These are phyloP conservation scores for Saccostrea glomerata DNA, from an alignment of 1,140 invertebrate genomes.

Conservation along the genomic window DNA sequence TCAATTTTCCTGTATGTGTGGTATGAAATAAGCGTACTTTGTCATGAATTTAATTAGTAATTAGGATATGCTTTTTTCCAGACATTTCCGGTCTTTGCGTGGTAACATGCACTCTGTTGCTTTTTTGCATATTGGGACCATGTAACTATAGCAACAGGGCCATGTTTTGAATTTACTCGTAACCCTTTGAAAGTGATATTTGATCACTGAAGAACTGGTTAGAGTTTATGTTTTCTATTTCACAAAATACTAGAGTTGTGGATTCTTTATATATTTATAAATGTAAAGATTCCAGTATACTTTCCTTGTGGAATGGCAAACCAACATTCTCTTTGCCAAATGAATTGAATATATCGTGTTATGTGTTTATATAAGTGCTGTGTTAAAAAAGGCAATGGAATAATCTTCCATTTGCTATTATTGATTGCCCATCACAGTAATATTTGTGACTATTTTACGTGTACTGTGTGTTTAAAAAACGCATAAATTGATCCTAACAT, in stretches of 20 bases:
- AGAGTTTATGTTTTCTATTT: constrained; percentile 22
- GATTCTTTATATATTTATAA: not conserved
- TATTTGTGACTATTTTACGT: constrained; percentile 5
- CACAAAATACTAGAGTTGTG: not conserved
- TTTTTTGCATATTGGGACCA: constrained; percentile 49
- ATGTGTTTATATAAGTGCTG: constrained; percentile 26
- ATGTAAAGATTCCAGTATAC: constrained; percentile 10
- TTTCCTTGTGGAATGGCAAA: not conserved
- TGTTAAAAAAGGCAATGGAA: not conserved
- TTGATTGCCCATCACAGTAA: not conserved
- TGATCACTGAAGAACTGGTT: constrained; percentile 7
- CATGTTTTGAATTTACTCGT: constrained; percentile 4
- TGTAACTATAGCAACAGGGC: constrained; percentile 47
- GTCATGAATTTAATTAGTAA: constrained; percentile 35
- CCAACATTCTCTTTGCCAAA: not conserved
- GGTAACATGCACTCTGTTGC: constrained; percentile 35
- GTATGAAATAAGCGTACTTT: not conserved
- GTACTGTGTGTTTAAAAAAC: constrained; percentile 34
- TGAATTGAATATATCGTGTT: constrained; percentile 4
- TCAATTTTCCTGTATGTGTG: constrained; percentile 29
- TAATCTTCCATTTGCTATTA: constrained; percentile 3
- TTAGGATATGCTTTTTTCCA: constrained; percentile 11
- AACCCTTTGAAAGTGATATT: constrained; percentile 2
- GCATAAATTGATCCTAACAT: constrained; percentile 27
- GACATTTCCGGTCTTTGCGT: not conserved